These are phyloP conservation scores for Platygyra sinensis DNA, from an alignment of 64 coral and sea anemone species.

Conservation along the genomic window DNA sequence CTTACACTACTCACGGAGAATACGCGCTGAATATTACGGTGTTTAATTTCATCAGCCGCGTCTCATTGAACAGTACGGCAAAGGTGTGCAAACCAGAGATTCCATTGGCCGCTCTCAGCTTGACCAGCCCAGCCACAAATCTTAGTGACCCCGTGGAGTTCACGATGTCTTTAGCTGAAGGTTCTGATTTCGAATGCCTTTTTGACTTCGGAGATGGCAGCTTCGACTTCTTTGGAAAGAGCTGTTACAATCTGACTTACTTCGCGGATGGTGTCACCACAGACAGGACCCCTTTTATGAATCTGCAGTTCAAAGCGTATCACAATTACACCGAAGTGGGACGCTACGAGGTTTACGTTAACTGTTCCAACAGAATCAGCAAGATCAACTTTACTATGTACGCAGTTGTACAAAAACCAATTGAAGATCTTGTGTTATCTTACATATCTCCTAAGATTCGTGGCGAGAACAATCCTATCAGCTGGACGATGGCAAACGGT, in stretches of 20 bases:
- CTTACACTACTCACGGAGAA: conserved; percentile 16
- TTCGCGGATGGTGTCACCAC: conserved; percentile 50
- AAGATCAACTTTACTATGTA: not conserved
- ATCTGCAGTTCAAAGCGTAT: conserved; percentile 14
- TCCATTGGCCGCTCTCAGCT: not conserved
- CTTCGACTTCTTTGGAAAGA: not conserved
- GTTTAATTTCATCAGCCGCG: conserved; percentile 49
- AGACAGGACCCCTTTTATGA: conserved; percentile 61
- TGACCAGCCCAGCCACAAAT: conserved; percentile 28
- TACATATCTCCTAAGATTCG: conserved; percentile 24
- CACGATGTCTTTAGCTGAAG: conserved; percentile 33
- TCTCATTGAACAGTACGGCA: not conserved
- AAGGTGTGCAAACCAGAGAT: conserved; percentile 71
- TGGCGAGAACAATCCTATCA: conserved; percentile 1
- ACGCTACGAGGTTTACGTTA: conserved; percentile 12
- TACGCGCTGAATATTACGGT: conserved; percentile 45
- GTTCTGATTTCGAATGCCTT: conserved; percentile 72
- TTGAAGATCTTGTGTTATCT: conserved; percentile 33
- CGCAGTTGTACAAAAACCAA: conserved; percentile 58
- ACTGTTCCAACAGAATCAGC: conserved; percentile 68
- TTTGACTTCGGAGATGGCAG: conserved; percentile 47
- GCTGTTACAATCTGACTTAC: conserved; percentile 50
- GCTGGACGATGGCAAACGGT: conserved; percentile 64
- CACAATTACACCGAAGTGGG: conserved; percentile 51
- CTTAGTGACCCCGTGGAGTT: conserved; percentile 27